These are phyloP conservation scores for Chaitophorus viminalis DNA, from an alignment of 2,888 invertebrate genomes.

Conservation along the genomic window DNA sequence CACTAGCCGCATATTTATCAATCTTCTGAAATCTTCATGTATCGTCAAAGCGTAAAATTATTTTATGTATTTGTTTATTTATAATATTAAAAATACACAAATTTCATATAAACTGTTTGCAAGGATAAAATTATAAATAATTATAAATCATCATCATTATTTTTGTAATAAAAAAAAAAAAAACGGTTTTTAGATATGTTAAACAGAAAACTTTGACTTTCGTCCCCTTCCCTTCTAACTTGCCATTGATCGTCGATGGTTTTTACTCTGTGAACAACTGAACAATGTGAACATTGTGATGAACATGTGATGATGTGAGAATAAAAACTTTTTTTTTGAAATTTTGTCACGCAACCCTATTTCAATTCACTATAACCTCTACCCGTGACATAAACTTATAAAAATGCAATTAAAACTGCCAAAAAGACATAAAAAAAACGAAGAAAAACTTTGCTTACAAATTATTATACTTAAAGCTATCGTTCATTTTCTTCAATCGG, in stretches of 20 bases:
- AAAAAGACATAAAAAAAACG: not conserved
- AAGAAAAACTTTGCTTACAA: not conserved
- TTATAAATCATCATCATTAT: not conserved
- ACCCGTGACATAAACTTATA: slow-evolving; percentile 16
- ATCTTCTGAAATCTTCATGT: not conserved
- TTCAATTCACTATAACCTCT: not conserved
- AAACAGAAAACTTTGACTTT: no score
- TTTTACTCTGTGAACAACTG: not conserved
- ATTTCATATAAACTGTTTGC: not conserved
- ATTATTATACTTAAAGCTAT: not conserved
- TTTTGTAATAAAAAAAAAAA: not conserved
- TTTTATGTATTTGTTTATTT: not conserved
- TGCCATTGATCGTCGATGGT: not conserved
- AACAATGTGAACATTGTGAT: no score
- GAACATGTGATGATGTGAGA: not conserved
- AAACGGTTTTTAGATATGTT: not conserved
- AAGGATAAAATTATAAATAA: no score
- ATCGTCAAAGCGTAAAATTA: not conserved
- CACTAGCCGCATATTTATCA: not conserved
- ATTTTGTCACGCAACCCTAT: not conserved
- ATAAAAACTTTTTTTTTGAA: not conserved
- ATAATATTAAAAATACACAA: not conserved
- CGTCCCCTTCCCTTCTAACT: no score
- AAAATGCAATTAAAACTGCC: slow-evolving; percentile 17
- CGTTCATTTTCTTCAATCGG: not conserved